These are phyloP conservation scores for Amblyopsis rosae DNA, from an alignment of 2,113 vertebrate genomes.

Conservation along the genomic window DNA sequence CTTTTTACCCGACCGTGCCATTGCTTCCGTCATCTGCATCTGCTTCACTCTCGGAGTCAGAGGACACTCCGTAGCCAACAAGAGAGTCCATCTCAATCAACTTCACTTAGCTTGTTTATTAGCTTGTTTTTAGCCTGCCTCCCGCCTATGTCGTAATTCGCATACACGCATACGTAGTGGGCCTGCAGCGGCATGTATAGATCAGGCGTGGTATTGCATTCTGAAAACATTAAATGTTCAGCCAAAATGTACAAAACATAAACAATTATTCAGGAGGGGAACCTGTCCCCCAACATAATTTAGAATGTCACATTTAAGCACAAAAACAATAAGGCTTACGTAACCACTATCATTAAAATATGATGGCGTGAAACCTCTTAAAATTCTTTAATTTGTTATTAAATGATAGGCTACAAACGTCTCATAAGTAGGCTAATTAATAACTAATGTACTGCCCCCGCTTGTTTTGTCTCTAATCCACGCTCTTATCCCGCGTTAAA, in stretches of 20 bases:
- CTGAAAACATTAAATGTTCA: too few species aligned
- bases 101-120: neutral
- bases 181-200: slow-evolving; percentile 32
- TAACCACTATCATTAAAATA: too few species aligned
- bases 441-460: slow-evolving; percentile 17
- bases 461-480: neutral
- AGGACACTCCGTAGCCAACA: slow-evolving; percentile 77
- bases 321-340: too few species aligned
- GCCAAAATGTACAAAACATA: too few species aligned
- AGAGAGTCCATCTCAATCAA: slow-evolving; percentile 62
- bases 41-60: slow-evolving; percentile 73
- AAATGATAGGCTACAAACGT: slow-evolving; percentile 39
- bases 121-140: neutral
- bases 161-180: fast-evolving
- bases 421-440: slow-evolving; percentile 21
- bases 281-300: too few species aligned
- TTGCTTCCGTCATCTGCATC: slow-evolving; percentile 47
- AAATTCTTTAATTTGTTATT: slow-evolving; percentile 29
- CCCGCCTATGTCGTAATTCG: neutral
- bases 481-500: slow-evolving; percentile 28
- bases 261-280: too few species aligned
- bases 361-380: neutral
- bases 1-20: slow-evolving; percentile 17
- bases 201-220: slow-evolving; percentile 32
- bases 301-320: too few species aligned